Percentiles rank a stretch among this genome's conserved stretches.
These are phyloP conservation scores for Malacoraja senta DNA, from an alignment of 2,797 vertebrate genomes.

Conservation along the genomic window DNA sequence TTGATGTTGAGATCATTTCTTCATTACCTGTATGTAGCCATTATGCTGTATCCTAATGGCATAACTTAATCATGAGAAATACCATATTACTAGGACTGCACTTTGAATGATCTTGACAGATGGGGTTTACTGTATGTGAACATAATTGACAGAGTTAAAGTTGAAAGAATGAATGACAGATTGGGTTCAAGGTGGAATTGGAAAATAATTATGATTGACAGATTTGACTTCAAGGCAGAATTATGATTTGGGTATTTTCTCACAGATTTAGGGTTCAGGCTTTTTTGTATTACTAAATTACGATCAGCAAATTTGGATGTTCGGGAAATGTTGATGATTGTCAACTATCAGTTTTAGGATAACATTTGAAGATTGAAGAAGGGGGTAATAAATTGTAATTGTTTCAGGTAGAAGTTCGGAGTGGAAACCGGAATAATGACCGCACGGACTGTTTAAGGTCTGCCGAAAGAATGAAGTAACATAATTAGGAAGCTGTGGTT, in stretches of 20 bases:
- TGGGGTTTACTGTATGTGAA: slow-evolving; percentile 30
- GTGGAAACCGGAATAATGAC: not conserved
- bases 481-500: not conserved
- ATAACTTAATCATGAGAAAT: slow-evolving; percentile 28
- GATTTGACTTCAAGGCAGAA: not conserved
- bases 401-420: not conserved
- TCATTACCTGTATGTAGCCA: slow-evolving; percentile 18
- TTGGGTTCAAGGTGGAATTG: slow-evolving; percentile 36
- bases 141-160: slow-evolving; percentile 36
- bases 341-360: not conserved
- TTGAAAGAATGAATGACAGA: slow-evolving; percentile 33
- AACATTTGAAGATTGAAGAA: not conserved
- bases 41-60: not conserved
- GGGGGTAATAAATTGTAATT: not conserved
- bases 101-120: slow-evolving; percentile 26
- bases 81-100: slow-evolving; percentile 3
- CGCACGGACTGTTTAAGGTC: not conserved
- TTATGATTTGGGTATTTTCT: not conserved
- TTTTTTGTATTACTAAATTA: not conserved
- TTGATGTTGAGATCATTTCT: slow-evolving; percentile 24
- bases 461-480: not conserved
- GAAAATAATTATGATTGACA: slow-evolving; percentile 35
- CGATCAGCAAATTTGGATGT: not conserved
- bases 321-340: not conserved
- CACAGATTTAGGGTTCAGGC: slow-evolving; percentile 26